A percentile compares a stretch with the other conserved stretches of the same genome.
Evolutionary conservation across 2,888 invertebrate genomes (phyloP).

Genomic region (Azorinus chamasolen): DNA sequence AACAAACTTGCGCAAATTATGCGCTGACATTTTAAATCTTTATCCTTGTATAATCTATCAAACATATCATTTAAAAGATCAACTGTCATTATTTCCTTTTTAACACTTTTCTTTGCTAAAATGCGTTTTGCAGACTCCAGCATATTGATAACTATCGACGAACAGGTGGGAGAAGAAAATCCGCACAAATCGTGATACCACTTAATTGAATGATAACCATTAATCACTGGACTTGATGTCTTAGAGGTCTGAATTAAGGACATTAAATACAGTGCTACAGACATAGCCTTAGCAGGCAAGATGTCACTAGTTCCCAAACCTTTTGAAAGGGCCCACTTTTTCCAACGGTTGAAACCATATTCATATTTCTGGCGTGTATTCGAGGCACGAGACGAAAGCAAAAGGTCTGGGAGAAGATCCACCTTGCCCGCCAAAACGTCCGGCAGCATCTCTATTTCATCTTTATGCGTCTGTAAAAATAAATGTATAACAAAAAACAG

Average conservation of each 20-base stretch:
- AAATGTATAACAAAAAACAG: background rate
- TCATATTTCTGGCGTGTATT: too few species aligned
- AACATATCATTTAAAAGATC: background rate
- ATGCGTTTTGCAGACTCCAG: slow-evolving; percentile 15
- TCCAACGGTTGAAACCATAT: too few species aligned
- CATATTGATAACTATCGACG: background rate
- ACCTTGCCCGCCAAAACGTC: background rate
- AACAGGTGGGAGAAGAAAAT: too few species aligned
- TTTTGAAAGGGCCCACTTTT: too few species aligned
- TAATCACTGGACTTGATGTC: slow-evolving; percentile 4
- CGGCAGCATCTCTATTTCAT: background rate
- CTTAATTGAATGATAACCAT: background rate
- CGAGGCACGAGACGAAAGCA: background rate
- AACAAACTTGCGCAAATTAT: too few species aligned
- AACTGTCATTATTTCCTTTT: slow-evolving; percentile 3
- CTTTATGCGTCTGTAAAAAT: background rate
- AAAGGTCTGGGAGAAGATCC: background rate
- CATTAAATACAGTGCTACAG: too few species aligned
- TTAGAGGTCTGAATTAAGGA: too few species aligned
- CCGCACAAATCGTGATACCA: too few species aligned
- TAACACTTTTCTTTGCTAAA: background rate
- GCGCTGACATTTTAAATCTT: too few species aligned
- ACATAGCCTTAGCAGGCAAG: too few species aligned
- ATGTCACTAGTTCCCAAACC: too few species aligned
- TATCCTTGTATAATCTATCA: too few species aligned